Base-by-base conservation (phyloP, 30 jellyfish, hydroid and myxozoan genomes). In the Mastigias papua region DNA sequence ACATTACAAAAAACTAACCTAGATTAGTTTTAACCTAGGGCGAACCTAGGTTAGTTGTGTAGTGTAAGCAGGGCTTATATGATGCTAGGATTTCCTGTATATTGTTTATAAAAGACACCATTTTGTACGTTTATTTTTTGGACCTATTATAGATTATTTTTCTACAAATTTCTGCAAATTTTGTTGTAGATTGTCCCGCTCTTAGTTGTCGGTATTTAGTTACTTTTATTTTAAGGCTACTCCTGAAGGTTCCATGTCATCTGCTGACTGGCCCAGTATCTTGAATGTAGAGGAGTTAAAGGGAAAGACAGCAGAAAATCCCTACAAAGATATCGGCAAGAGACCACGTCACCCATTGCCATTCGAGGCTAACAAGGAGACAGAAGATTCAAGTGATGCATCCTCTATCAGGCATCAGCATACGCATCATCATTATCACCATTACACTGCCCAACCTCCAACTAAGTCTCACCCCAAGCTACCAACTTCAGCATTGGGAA, bases 351-450 rank as follows among this genome's bases (percentile, higher is more conserved):
- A 48, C 17, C 92, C 50, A 19, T 68, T 81, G 20, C 89, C 92
- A 27, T 85, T 73, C 50, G 98, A 92, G 58, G 71, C 34, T 10
- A 68, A 80, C 51, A 48, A 78, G 26, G 58, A 37, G 22, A 49
- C 48, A 63, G 74, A 63, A 22, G 83, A 79, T 22, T 23, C 35
- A 58, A 67, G 72, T 30, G 70, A 86, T 11, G 20, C 89, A 8
- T 34, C 69, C 25, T 48, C 86, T 29, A 79, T 88, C 35, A 69
- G 66, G 31, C 98, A 92, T 68, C 83, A 83, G 22, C 98, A 92
- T 27, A 86, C 92, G 2, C 98, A 92, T 86, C 93, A 83, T 62
- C 98, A 92, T 76, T 92, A 79, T 70, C 88, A 92, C 71, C 98
- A 87, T 86, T 73, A 87, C 58, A 31, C 48, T n/a, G 42, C 74